Conservation (phyloP, 1,140 invertebrate species). For the Centruroides sculpturatus region DNA sequence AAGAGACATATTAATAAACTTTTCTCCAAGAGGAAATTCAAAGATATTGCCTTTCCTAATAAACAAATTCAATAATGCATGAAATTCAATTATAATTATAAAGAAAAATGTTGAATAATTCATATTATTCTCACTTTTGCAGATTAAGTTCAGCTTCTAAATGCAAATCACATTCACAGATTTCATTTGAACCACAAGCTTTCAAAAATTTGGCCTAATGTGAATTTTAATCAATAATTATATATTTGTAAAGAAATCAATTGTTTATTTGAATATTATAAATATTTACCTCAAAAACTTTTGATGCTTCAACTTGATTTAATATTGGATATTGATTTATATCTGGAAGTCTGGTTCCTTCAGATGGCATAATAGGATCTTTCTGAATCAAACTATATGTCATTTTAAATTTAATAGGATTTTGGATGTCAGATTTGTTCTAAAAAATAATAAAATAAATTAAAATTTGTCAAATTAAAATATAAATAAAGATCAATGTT, state of each 20-base stretch:
- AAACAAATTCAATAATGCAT: no score
- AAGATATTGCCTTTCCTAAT: conserved; percentile 5
- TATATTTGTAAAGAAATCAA: no score
- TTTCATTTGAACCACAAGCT: conserved; percentile 77
- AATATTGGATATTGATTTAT: conserved; percentile 71
- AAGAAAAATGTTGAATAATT: neutral
- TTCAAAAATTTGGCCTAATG: conserved; percentile 65
- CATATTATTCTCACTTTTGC: conserved; percentile 6
- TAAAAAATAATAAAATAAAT: neutral
- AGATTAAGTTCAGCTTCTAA: conserved; percentile 42
- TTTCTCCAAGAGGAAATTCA: conserved; percentile 42
- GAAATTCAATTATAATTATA: no score
- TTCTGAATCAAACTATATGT: conserved; percentile 64
- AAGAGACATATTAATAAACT: conserved; percentile 59
- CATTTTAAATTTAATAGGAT: conserved; percentile 45
- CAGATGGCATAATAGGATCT: conserved; percentile 32
- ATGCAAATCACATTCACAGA: conserved; percentile 72
- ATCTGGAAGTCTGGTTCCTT: conserved; percentile 44
- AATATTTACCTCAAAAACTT: conserved; percentile 44
- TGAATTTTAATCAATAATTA: no score
- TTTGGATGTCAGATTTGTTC: conserved; percentile 20
- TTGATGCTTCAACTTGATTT: conserved; percentile 68
- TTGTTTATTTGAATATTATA: neutral
- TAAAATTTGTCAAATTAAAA: no score
- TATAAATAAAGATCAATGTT: no score